Evolutionary conservation across 2,888 invertebrate species (phyloP).

Genomic region (Patella ulyssiponensis): DNA sequence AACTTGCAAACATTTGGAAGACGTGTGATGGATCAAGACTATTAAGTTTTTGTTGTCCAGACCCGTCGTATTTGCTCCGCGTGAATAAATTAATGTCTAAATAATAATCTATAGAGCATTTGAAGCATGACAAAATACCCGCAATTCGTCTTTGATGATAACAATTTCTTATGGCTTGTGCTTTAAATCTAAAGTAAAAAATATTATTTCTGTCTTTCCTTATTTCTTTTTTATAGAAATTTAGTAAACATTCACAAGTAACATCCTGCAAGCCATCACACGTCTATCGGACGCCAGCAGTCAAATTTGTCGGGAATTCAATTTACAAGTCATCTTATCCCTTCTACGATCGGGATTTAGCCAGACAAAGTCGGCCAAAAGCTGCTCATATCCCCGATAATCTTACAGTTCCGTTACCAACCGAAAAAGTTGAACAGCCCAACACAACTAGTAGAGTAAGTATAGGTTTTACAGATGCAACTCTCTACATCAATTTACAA

Average conservation of each 20-base stretch:
- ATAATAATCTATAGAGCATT: not conserved
- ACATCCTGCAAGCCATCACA: constrained; percentile 3
- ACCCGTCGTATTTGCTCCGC: too few relatives aligned
- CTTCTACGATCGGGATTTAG: constrained; percentile 11
- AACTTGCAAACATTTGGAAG: too few relatives aligned
- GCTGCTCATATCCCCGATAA: not conserved
- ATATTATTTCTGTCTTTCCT: not conserved
- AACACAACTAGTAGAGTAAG: too few relatives aligned
- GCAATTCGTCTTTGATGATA: too few relatives aligned
- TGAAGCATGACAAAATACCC: too few relatives aligned
- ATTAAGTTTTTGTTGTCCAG: too few relatives aligned
- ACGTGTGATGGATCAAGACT: too few relatives aligned
- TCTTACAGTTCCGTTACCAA: constrained; percentile 9
- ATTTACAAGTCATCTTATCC: constrained; percentile 11
- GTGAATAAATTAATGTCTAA: not conserved
- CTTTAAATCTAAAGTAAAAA: not conserved
- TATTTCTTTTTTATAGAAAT: not conserved
- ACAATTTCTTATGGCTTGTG: not conserved
- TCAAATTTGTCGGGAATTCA: constrained; percentile 9
- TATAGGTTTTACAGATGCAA: too few relatives aligned
- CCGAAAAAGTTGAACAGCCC: not conserved
- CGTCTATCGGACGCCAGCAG: not conserved
- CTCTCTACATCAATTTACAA: too few relatives aligned
- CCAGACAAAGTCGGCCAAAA: constrained; percentile 2
- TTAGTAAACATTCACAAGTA: not conserved